Evolutionary conservation across 2,797 vertebrate genomes (phyloP), one percentile per base, ranked within the genome.

Genomic region (Lithobates pipiens): DNA sequence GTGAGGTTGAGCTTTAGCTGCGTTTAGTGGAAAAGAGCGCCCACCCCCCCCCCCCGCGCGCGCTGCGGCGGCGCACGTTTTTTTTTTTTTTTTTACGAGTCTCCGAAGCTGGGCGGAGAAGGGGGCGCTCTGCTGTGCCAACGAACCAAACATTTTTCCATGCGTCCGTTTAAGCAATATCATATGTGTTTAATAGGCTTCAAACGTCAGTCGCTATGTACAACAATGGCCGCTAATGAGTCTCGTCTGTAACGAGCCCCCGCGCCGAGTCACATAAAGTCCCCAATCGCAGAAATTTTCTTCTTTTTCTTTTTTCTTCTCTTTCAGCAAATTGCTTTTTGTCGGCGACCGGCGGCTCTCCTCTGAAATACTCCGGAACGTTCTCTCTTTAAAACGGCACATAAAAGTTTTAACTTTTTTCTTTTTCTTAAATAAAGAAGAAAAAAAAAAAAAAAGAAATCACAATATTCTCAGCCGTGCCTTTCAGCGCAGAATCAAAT

Each of bases 171-270:
- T 86, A 83, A 83, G 85, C 71, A 74, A 74, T 78, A 77, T 86
- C 85, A 83, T 86, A 83, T 86, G 85, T 75, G 85, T 86, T 78
- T 86, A 83, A 86, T 83, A 69, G 42, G 68, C 77, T 86, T 44
- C 36, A 63, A 82, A 67, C 79, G 46, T 73, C 76, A 34, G 69
- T 54, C 50, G 57, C 50, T 32, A 71, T 82, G 79, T 57, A 82
- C 85, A 86, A 65, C 85, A 86, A 83, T 74, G 39, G 75, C 7
- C 75, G 54, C 67, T 86, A 86, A 86, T 86, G 85, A 86, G 85
- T 77, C 68, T 80, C 74, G 80, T 8, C 80, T 86, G 80, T 57
- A 70, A 61, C 85, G 15, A 46, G 85, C 78, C 16, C 16, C 25
- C 3, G 54, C 57, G 82, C 74, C 8, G 23, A 42, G 76, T 86